Evolutionary conservation across 2,888 invertebrate genomes (phyloP), one percentile per base, ranked within the genome.

Genomic region (Leptogaster cylindrica): DNA sequence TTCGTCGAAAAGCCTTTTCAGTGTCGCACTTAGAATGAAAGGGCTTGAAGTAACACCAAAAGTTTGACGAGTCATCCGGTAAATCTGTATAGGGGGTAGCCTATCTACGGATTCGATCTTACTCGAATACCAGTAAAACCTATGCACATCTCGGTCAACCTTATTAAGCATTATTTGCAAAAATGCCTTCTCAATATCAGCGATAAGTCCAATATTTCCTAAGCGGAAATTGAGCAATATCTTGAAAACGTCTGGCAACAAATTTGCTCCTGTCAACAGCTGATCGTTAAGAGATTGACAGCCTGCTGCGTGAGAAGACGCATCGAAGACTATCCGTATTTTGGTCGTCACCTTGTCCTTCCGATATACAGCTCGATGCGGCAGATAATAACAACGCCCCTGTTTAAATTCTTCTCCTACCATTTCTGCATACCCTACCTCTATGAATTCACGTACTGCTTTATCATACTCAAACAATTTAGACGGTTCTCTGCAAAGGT

Each of bases 211-310:
- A 50, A 67, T 28, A 16, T 27, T 55, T 31, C 44, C 67, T 12
- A 65, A 16, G 27, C 61, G 50, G 25, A 70, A 70, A 50, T 68
- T 70, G n/a, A 70, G 14, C 14, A 70, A 39, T 12, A 68, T 66
- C 0, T 55, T n/a, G 18, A 70, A 51, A 8, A 76, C 41, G 27
- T 73, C 70, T 2, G 71, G 58, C 41, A 73, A 72, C 25, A 74
- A 41, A 3, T 65, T 63, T 3, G 73, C 73, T 1, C 75, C 76
- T 3, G 71, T 63, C 51, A 70, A 61, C 20, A 74, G 70, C 8
- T 48, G 14, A 16, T 73, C 72, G 48, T 75, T 76, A 2, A 74
- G 51, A 10, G 72, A 71, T 7, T 67, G 28, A 8, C 72, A 69
- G 10, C 64, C 44, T 16, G 48, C 7, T 23, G 70, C 68, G 28